Conservation (phyloP, 2,113 vertebrate species). For the Chaetura pelagica region DNA sequence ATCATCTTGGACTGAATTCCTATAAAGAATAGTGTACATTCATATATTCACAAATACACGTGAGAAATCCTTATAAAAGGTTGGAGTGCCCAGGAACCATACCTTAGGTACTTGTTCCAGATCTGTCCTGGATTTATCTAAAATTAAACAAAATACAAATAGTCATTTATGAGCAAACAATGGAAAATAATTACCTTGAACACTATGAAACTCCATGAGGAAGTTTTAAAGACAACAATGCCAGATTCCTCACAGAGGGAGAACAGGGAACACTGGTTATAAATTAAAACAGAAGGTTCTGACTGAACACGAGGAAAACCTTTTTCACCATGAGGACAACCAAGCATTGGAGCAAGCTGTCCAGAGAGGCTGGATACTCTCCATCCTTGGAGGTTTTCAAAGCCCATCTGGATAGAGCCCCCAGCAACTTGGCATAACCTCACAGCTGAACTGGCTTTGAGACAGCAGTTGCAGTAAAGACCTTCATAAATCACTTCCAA, state of each 20-base stretch:
- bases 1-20: background rate
- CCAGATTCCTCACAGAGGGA: background rate
- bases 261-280: background rate
- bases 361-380: background rate
- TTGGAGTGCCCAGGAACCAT: constrained; percentile 27
- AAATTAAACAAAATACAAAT: constrained; percentile 52
- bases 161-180: background rate
- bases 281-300: background rate
- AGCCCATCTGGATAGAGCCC: background rate
- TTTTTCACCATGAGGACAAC: background rate
- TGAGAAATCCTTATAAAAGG: background rate
- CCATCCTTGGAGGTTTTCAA: background rate
- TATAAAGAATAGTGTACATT: background rate
- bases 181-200: background rate
- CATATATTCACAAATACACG: background rate
- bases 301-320: background rate
- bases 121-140: constrained; percentile 95
- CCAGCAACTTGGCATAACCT: background rate
- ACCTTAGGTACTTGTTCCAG: constrained; percentile 99
- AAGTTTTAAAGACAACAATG: background rate
- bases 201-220: background rate
- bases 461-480: background rate
- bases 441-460: background rate
- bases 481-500: background rate
- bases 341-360: background rate